Base-by-base conservation (phyloP, 2,888 invertebrate genomes). In the Dorcus parallelipipedus region DNA sequence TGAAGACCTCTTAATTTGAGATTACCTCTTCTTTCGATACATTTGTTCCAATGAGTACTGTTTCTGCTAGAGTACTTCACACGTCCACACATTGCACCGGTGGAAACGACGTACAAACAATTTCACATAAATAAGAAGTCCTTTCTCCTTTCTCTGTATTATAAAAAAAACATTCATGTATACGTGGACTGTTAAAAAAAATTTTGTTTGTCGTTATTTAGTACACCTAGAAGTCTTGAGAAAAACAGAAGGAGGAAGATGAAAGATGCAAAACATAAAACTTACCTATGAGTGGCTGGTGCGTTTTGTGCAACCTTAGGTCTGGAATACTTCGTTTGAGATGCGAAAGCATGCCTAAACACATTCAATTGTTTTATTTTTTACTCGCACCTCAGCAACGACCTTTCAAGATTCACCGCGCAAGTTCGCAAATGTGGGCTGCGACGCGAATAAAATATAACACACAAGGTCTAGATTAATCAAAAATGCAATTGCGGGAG, bases 291-390 rank as follows among this genome's bases (percentile, higher is more conserved):
- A 88, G 83, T 76, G 88, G 88, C 81, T 88, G 88, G 78, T 88
- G 88, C 75, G 85, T 87, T 86, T 88, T 88, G 78, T 82, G 82
- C 81, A 88, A 86, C 81, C 89, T 87, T 79, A 91, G 86, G 82
- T 91, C 91, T 79, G 90, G 90, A 83, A 91, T 87, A 85, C 91
- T 91, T 86, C 90, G 85, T 86, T 90, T 90, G 83, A 91, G 87
- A 83, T 90, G 89, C 83, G 88, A 87, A 85, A 91, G 86, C 89
- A 90, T 89, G 87, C 91, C 90, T 90, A 86, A 85, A 87, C 81
- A 82, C 75, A 69, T 67, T 71, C 67, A 67, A 71, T 72, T 67
- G 73, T 68, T 71, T 71, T 66, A 67, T 65, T 64, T 64, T 67
- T 69, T 65, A 67, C 68, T 66, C 66, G 61, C 67, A 69, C 61